phyloP scores from a whole-genome alignment of 1,140 invertebrate species.

The Drosophila ogumai region DNA sequence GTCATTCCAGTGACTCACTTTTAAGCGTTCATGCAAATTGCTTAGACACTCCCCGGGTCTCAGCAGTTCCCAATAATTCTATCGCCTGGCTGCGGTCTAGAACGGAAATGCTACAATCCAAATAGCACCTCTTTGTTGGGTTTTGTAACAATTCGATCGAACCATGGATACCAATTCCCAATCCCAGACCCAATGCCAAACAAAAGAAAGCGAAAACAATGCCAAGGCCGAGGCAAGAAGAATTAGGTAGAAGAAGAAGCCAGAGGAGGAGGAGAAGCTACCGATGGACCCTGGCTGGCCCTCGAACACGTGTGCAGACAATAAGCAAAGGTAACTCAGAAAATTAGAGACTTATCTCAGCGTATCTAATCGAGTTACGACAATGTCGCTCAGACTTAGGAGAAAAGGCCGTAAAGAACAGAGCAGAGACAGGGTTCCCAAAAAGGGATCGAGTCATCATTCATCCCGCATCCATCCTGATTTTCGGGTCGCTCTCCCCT shows the following conservation, averaged over 20 bases:
- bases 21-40: conserved; percentile 21
- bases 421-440: conserved; percentile 10
- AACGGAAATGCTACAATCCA: conserved; percentile 45
- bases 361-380: conserved; percentile 81
- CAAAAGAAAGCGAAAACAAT: conserved; percentile 81
- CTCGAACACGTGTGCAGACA: conserved; percentile 83
- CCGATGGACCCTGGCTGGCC: conserved; percentile 30
- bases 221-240: conserved; percentile 60
- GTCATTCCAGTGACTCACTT: conserved; percentile 16
- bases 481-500: conserved; percentile 22
- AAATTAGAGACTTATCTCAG: conserved; percentile 79
- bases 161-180: conserved; percentile 7
- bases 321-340: conserved; percentile 70
- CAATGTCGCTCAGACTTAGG: conserved; percentile 72
- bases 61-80: conserved; percentile 5
- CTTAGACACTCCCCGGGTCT: conserved; percentile 16
- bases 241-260: conserved; percentile 34
- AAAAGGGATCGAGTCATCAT: conserved; percentile 70
- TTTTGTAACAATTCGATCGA: conserved; percentile 46
- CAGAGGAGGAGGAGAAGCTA: conserved; percentile 30
- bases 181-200: conserved; percentile 17
- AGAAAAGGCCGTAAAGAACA: conserved; percentile 27
- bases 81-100: conserved; percentile 15
- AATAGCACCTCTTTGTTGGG: conserved; percentile 1
- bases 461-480: conserved; percentile 47